Base-by-base conservation (phyloP, 2,797 vertebrate species). In the Varecia variegata region DNA sequence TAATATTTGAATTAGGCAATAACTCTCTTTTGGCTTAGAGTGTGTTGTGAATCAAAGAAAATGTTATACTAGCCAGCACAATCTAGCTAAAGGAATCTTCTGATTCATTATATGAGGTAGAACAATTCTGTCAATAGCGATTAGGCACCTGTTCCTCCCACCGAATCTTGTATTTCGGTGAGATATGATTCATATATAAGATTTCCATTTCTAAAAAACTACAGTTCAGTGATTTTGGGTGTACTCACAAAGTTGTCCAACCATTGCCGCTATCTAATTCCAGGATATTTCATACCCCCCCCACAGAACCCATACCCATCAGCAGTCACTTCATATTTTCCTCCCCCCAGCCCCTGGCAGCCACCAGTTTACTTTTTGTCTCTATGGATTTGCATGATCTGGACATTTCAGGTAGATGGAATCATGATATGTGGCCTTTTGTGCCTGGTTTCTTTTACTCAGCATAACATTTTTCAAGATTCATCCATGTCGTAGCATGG, bases 1-100 rank as follows among this genome's bases (percentile, higher is more conserved):
- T 58, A 77, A 60, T 25, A 67, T 90, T 71, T 73, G 50, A 84
- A 73, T 11, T 38, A 88, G 10, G 35, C 14, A 68, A 40, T 81
- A 50, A 65, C 3, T 73, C 23, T 65, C 58, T 68, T 90, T 93
- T 73, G 7, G 7, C 30, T 79, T 68, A 90, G 79, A 93, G 20
- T 80, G 5, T 95, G 56, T 38, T 71, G 60, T 68, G 21, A 90
- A 68, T 90, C 27, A 62, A 93, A 94, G 84, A 82, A 80, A 87
- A 54, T 35, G 76, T 79, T 93, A 35, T 68, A 30, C 1, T 68
- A 30, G 62, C 1, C 27, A 56, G 17, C 17, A 68, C 17, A 74
- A 23, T 7, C 32, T 25, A 14, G 5, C 58, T 60, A 84, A 68
- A 88, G 17, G 10, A n/a, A 52, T 38, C 35, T 71, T 50, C 14